phyloP scores from a whole-genome alignment of 2,113 vertebrate genomes.

The Trogon melanurus region DNA sequence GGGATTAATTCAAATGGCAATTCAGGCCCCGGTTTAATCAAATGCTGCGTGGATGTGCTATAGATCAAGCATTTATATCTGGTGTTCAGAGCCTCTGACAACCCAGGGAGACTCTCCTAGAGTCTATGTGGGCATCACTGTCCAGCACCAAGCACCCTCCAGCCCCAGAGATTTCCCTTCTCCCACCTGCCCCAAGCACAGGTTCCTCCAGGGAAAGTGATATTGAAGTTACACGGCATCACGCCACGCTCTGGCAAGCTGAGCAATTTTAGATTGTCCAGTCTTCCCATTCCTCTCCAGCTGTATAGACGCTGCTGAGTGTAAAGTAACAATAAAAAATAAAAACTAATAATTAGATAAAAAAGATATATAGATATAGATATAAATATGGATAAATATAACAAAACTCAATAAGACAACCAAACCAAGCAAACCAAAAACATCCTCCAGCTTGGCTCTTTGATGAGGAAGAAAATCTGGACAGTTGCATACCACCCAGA shows the following conservation, averaged over 20 bases:
- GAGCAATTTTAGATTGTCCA: not conserved
- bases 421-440: not conserved
- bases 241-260: not conserved
- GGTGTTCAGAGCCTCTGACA: not conserved
- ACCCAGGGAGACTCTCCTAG: not conserved
- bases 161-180: not conserved
- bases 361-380: too few species aligned
- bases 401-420: too few species aligned
- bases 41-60: not conserved
- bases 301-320: not conserved
- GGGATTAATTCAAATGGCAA: not conserved
- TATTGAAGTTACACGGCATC: not conserved
- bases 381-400: too few species aligned
- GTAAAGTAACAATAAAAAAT: not conserved
- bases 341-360: not conserved
- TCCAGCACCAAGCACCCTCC: not conserved
- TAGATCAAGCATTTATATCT: not conserved
- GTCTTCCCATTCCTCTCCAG: not conserved
- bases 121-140: not conserved
- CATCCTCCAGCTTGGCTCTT: rapidly evolving
- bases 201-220: not conserved
- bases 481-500: not conserved
- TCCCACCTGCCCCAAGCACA: not conserved
- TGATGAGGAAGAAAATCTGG: not conserved
- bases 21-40: not conserved